These are phyloP conservation scores for Strigamia maritima DNA, from an alignment of 2,888 invertebrate genomes.

Conservation along the genomic window DNA sequence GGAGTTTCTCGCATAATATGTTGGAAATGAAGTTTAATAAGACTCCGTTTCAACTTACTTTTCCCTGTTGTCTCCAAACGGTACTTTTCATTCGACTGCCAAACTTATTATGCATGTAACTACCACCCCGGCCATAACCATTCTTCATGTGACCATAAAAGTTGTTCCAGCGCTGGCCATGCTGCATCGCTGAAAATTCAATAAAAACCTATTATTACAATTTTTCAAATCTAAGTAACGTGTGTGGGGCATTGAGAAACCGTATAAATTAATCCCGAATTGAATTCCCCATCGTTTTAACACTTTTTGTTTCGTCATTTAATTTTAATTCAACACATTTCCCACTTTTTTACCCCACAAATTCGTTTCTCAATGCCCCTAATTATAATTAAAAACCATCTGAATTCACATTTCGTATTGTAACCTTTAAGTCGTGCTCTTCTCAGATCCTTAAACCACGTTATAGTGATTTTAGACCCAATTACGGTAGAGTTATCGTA, in stretches of 20 bases:
- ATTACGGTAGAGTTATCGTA: constrained; percentile 22
- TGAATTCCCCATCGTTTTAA: no score
- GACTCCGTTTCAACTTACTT: neutral
- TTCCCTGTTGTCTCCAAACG: constrained; percentile 19
- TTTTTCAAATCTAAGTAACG: no score
- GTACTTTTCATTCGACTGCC: constrained; percentile 22
- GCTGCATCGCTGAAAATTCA: constrained; percentile 31
- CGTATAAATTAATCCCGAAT: no score
- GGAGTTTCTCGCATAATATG: no score
- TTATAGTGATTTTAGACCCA: constrained; percentile 37
- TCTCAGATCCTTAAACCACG: constrained; percentile 38
- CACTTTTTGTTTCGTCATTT: no score
- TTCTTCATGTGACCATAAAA: constrained; percentile 36
- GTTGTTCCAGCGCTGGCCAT: constrained; percentile 36
- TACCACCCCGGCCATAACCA: constrained; percentile 26
- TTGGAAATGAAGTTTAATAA: no score
- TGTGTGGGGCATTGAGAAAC: no score
- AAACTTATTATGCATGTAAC: constrained; percentile 28
- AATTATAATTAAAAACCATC: neutral
- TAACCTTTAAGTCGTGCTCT: constrained; percentile 35
- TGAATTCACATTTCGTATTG: neutral
- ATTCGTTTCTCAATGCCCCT: neutral
- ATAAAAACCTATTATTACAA: neutral
- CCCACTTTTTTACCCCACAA: neutral
- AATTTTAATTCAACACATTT: no score